Base-by-base conservation (phyloP, 2,888 invertebrate species). In the Hesperia comma region DNA sequence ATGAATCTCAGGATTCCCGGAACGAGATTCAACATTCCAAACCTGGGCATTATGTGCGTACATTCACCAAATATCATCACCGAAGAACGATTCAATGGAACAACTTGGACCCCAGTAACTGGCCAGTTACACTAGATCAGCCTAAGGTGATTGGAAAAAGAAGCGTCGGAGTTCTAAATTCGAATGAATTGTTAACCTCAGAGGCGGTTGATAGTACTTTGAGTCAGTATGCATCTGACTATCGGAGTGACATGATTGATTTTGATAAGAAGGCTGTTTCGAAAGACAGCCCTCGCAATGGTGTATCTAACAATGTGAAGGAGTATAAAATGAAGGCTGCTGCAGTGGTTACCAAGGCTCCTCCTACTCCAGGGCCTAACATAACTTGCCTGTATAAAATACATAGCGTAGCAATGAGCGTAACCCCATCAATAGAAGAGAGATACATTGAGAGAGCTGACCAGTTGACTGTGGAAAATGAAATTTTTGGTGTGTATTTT, bases 61-160 rank as follows among this genome's bases (percentile, higher is more conserved):
- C 91, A 5, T 92, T 92, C 71, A 92, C 90, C 0, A 92, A 92
- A 79, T 90, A 92, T 63, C 92, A 92, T 46, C 92, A 92, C 67
- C 86, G 90, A 73, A 81, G 92, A 68, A 88, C 89, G 19, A 89
- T 84, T 66, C 89, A 88, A 49, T 86, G 88, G 86, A 86, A 86
- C 62, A 81, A 80, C 61, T 49, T 74, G 17, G 88, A 88, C 67
- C 61, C 79, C 1, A 79, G 74, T 68, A 81, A 87, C 67, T 84
- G 82, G 82, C 77, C 81, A 60, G 61, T 75, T 12, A 74, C 75
- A 51, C 77, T 81, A 54, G 84, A 85, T 15, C 79, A 83, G 14
- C 78, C 80, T 26, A 85, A 79, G 70, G 72, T 77, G 5, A 78
- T 85, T 58, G 77, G 74, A 70, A 90, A 89, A 77, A 83, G 87